These are phyloP conservation scores for Oplegnathus fasciatus DNA, from an alignment of 2,113 vertebrate genomes.

Conservation along the genomic window DNA sequence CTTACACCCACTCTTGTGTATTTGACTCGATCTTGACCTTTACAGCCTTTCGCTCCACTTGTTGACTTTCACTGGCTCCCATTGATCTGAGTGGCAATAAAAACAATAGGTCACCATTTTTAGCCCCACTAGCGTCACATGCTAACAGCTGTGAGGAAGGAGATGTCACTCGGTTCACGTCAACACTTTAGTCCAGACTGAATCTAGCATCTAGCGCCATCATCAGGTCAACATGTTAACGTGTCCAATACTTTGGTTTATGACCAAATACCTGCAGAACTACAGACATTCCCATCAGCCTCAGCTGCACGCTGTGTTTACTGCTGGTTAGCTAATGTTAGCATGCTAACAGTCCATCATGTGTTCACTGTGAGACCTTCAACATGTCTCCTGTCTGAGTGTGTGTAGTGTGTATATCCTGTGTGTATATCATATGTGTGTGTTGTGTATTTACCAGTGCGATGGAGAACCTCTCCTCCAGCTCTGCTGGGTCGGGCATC, in stretches of 20 bases:
- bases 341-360: not conserved
- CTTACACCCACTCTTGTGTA: constrained; percentile 9
- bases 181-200: too few relatives aligned
- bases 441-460: constrained; percentile 87
- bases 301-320: not conserved
- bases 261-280: not conserved
- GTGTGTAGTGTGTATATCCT: not conserved
- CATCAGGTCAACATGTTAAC: not conserved
- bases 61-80: constrained; percentile 2
- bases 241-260: not conserved
- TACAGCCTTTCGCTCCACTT: not conserved
- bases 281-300: not conserved
- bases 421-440: not conserved
- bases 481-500: constrained; percentile 93
- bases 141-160: not conserved
- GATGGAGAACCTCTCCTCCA: constrained; percentile 94
- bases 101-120: not conserved
- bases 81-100: not conserved
- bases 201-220: not conserved
- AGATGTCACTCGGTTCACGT: not conserved
- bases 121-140: not conserved
- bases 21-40: constrained; percentile 50
- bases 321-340: not conserved
- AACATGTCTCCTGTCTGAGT: not conserved
- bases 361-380: not conserved